phyloP scores from a whole-genome alignment of 2,113 vertebrate genomes.

The Elephantulus edwardii region DNA sequence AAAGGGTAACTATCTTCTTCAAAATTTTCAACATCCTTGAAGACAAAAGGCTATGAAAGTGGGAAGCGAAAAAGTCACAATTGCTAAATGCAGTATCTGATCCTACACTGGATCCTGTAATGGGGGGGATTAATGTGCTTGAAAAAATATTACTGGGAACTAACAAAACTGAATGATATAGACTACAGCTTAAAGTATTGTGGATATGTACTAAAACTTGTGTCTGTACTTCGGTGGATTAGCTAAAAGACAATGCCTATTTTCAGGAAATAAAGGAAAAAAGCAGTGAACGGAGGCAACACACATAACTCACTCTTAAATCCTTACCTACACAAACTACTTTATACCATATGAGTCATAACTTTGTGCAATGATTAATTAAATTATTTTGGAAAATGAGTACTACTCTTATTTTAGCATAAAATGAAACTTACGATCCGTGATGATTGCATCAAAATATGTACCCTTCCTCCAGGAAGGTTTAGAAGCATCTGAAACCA shows the following conservation, averaged over 20 bases:
- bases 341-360: neutral
- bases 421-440: conserved; percentile 91
- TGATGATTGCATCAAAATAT: conserved; percentile 94
- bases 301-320: neutral
- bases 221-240: neutral
- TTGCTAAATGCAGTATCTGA: neutral
- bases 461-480: conserved; percentile 89
- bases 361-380: neutral
- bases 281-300: neutral
- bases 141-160: neutral
- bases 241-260: neutral
- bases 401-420: neutral
- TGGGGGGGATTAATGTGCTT: neutral
- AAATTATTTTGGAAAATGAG: conserved; percentile 43
- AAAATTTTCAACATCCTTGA: neutral
- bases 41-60: neutral
- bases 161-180: neutral
- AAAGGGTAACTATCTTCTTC: neutral
- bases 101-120: neutral
- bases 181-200: neutral
- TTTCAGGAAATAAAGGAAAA: conserved; percentile 1
- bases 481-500: conserved; percentile 95
- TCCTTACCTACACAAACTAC: neutral
- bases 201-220: neutral
- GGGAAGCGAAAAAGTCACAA: neutral